These are phyloP conservation scores for Chrysolina oricalcia DNA, from an alignment of 2,888 invertebrate species.

Conservation along the genomic window DNA sequence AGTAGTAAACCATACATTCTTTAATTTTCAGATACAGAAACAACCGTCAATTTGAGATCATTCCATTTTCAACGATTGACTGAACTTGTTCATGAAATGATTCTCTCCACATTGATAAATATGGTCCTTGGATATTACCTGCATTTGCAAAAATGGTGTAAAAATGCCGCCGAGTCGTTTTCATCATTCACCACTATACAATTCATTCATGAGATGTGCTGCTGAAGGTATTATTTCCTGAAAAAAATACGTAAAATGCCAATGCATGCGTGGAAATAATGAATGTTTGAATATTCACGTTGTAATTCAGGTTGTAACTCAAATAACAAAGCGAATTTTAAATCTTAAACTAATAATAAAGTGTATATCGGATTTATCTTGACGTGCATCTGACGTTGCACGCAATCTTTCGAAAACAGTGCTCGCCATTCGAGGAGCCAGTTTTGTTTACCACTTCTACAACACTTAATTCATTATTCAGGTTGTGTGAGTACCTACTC, in stretches of 20 bases:
- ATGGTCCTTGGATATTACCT: not conserved
- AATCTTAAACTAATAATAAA: slow-evolving; percentile 52
- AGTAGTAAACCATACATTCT: too few relatives aligned
- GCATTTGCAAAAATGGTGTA: not conserved
- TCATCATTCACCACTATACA: not conserved
- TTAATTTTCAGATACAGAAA: not conserved
- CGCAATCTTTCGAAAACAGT: slow-evolving; percentile 48
- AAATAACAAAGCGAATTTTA: slow-evolving; percentile 50
- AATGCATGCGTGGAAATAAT: slow-evolving; percentile 45
- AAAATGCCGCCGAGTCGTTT: not conserved
- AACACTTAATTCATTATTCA: slow-evolving; percentile 51
- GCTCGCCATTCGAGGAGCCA: slow-evolving; percentile 39
- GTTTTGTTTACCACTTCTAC: slow-evolving; percentile 49
- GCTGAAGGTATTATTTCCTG: slow-evolving; percentile 39
- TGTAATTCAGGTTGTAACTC: slow-evolving; percentile 43
- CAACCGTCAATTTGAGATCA: slow-evolving; percentile 9
- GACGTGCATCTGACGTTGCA: slow-evolving; percentile 49
- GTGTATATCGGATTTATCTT: slow-evolving; percentile 50
- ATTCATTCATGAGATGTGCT: slow-evolving; percentile 30
- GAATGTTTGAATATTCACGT: slow-evolving; percentile 46
- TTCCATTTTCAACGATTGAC: slow-evolving; percentile 7
- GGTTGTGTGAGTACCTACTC: slow-evolving; percentile 49
- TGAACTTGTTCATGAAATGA: not conserved
- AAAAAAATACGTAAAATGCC: slow-evolving; percentile 33
- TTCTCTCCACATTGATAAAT: not conserved